Evolutionary conservation across 2,797 vertebrate species (phyloP).

Genomic region (Acanthornis magna): DNA sequence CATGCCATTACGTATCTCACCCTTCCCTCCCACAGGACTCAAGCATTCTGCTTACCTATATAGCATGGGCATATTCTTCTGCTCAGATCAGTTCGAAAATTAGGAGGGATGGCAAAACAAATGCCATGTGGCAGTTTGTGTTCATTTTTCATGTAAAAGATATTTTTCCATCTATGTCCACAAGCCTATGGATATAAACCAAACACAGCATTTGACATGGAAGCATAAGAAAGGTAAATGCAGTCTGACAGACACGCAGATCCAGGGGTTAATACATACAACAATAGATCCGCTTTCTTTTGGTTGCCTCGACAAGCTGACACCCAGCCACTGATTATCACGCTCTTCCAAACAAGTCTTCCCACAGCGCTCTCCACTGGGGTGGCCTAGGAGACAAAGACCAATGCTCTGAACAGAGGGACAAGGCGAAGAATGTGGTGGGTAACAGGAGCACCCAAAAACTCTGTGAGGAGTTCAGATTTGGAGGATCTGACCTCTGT

Average conservation of each 20-base stretch:
- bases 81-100: constrained; percentile 75
- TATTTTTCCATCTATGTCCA: constrained; percentile 96
- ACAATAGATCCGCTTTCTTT: constrained; percentile 82
- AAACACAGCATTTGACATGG: not conserved
- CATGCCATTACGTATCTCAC: not conserved
- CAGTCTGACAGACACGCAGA: not conserved
- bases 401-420: not conserved
- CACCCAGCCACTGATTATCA: constrained; percentile 95
- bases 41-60: constrained; percentile 78
- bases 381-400: constrained; percentile 74
- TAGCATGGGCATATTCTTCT: constrained; percentile 86
- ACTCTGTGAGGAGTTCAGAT: not conserved
- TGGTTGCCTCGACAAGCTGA: constrained; percentile 90
- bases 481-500: not conserved
- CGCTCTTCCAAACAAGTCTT: constrained; percentile 86
- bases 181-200: constrained; percentile 83
- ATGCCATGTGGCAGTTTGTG: constrained; percentile 88
- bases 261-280: constrained; percentile 74
- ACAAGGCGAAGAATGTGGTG: not conserved
- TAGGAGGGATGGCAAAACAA: constrained; percentile 82
- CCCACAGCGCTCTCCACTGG: constrained; percentile 78
- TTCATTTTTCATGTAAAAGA: constrained; percentile 81
- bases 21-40: not conserved
- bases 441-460: not conserved
- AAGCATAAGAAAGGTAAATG: not conserved